These are phyloP conservation scores for Phortica variegata DNA, from an alignment of 1,140 invertebrate species.

Conservation along the genomic window DNA sequence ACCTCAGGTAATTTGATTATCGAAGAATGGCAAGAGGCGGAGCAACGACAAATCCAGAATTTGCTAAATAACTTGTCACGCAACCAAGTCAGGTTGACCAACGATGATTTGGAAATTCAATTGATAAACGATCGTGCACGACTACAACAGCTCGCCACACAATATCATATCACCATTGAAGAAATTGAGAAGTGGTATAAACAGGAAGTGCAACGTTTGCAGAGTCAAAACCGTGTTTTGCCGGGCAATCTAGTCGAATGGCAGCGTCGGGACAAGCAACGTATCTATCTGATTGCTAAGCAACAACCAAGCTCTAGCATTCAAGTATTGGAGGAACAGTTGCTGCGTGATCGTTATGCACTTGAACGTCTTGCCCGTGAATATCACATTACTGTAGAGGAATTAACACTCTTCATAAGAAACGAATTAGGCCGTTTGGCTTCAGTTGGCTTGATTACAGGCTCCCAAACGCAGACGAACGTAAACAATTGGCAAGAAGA, in stretches of 20 bases:
- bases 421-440: constrained; percentile 31
- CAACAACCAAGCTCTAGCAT: constrained; percentile 23
- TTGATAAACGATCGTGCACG: constrained; percentile 35
- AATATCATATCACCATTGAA: constrained; percentile 41
- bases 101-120: constrained; percentile 36
- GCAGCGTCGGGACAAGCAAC: constrained; percentile 36
- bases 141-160: constrained; percentile 26
- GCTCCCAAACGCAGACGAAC: not conserved
- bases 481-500: constrained; percentile 34
- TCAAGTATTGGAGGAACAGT: constrained; percentile 18
- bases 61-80: constrained; percentile 36
- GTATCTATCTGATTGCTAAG: constrained; percentile 27
- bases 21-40: constrained; percentile 35
- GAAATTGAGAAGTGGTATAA: constrained; percentile 41
- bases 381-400: constrained; percentile 34
- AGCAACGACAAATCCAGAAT: constrained; percentile 36
- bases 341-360: constrained; percentile 25
- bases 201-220: constrained; percentile 32
- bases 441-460: constrained; percentile 30
- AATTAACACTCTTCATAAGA: constrained; percentile 31
- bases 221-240: constrained; percentile 29
- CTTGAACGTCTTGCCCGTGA: constrained; percentile 12
- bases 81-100: constrained; percentile 40
- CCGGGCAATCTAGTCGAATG: constrained; percentile 19
- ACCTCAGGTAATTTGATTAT: constrained; percentile 18